Evolutionary conservation across 2,888 invertebrate genomes (phyloP), one percentile per base, ranked within the genome.

Genomic region (Protodeltote pygarga): DNA sequence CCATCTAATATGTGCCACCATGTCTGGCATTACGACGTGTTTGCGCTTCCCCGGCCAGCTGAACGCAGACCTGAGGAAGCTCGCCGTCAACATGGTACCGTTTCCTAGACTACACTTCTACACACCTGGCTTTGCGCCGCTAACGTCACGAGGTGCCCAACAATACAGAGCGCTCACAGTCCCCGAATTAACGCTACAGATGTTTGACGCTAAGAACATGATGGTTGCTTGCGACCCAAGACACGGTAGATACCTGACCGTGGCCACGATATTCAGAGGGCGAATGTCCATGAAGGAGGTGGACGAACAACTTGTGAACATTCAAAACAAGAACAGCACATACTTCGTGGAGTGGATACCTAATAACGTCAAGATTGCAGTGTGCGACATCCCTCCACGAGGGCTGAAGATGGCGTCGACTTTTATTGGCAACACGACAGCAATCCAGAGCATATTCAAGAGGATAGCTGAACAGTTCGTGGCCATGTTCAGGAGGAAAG

Each of bases 231-330:
- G 98, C 77, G 97, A 98, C 80, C 98, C 98, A 0, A 93, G 97
- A 28, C 97, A 97, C 77, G 98, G 97, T 13, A 93, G 97, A 55
- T 98, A 98, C 78, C 89, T 98, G 37, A 98, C 97, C 0, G 97
- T 97, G 0, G 97, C 97, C 3, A 96, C 97, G 23, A 96, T 97
- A 70, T 97, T 97, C 93, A 93, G 97, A 71, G 97, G 97, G 0
- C 93, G 96, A 53, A 97, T 98, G 96, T 97, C 97, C 6, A 98
- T 97, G 97, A 98, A 98, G 77, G 97, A 98, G 93, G 95, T 96
- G 1, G 96, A 96, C 72, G 96, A 96, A 75, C 96, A 96, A 75
- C 93, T 96, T 92, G 76, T 95, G 32, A 95, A 95, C 68, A 94
- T 96, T 10, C 96, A 96, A 77, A 96, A 95, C 78, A 96, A 95